Evolutionary conservation across 2,888 invertebrate species (phyloP), one percentile per base, ranked within the genome.

Genomic region (Dasysyrphus tricinctus): DNA sequence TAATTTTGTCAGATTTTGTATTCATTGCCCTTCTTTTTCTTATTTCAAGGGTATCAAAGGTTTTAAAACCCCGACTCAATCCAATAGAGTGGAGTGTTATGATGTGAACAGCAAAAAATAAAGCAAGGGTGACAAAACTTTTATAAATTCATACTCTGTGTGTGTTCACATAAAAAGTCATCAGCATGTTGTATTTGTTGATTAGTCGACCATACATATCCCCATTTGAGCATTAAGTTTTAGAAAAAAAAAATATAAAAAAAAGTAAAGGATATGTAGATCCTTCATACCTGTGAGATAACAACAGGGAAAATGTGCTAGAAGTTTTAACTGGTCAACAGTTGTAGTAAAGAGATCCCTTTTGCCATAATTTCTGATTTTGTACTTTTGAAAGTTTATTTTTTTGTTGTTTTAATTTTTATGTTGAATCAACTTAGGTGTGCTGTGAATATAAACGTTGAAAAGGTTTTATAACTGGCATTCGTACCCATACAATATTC

Each of bases 161-260:
- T 72, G 76, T 87, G 76, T 72, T 76, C 84, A 75, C 75, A 84
- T 88, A 88, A 84, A 84, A 84, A 88, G 84, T 88, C 88, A 84
- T 84, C 83, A 84, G 80, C 80, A 84, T 84, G 83, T 84, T 88
- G 88, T 88, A 84, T 80, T 76, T 80, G 80, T 88, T 84, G 84
- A 88, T 88, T 84, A 84, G 88, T 88, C 80, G 88, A 88, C 88
- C 80, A 77, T 88, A 85, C 78, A 88, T 59, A 80, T 83, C 76
- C 83, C 87, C 44, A 73, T 83, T 75, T 75, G 82, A 73, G 86
- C 75, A 83, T 83, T 87, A 87, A 87, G 86, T 79, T 87, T 67
- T 87, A 83, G 87, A 87, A 87, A 76, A 72, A 80, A 67, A 67
- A 76, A n/a, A 67, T 47, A 32, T 61, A 34, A 37, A 51, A 49